Evolutionary conservation across 2,888 invertebrate genomes (phyloP).

Genomic region (Drosophila ustulata): DNA sequence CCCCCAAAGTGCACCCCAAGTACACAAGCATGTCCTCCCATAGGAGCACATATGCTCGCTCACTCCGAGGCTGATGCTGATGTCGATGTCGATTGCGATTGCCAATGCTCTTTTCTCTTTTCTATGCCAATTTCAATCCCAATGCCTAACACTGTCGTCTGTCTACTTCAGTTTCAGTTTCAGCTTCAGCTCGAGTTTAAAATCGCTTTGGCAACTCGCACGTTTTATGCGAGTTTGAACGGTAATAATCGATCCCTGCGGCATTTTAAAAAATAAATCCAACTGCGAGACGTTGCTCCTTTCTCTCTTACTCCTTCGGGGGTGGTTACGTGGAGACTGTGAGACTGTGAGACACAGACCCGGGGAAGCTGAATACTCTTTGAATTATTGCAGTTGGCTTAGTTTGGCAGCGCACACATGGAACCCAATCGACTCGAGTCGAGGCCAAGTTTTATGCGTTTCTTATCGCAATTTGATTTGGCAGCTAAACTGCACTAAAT

Average conservation of each 20-base stretch:
- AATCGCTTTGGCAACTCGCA: conserved; percentile 82
- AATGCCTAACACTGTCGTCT: conserved; percentile 36
- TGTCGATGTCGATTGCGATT: conserved; percentile 5
- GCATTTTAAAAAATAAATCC: conserved; percentile 85
- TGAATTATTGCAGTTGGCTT: conserved; percentile 70
- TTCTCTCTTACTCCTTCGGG: conserved; percentile 8
- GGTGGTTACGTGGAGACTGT: conserved; percentile 8
- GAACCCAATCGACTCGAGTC: conserved; percentile 18
- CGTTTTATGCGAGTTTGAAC: conserved; percentile 85
- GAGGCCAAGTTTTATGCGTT: conserved; percentile 62
- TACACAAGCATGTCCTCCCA: conserved; percentile 2
- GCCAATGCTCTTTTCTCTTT: not conserved
- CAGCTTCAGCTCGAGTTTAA: conserved; percentile 59
- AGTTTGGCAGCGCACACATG: conserved; percentile 48
- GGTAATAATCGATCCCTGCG: conserved; percentile 85
- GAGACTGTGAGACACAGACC: not conserved
- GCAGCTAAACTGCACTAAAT: conserved; percentile 78
- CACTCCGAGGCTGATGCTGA: not conserved
- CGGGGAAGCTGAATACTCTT: conserved; percentile 25
- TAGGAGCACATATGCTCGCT: conserved; percentile 51
- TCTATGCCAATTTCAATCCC: conserved; percentile 22
- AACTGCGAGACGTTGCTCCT: conserved; percentile 31
- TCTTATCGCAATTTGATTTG: conserved; percentile 76
- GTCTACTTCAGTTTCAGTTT: conserved; percentile 4
- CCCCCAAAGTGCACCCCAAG: conserved; percentile 33